These are phyloP conservation scores for Lordiphosa clarofinis DNA, from an alignment of 1,140 invertebrate species.

Conservation along the genomic window DNA sequence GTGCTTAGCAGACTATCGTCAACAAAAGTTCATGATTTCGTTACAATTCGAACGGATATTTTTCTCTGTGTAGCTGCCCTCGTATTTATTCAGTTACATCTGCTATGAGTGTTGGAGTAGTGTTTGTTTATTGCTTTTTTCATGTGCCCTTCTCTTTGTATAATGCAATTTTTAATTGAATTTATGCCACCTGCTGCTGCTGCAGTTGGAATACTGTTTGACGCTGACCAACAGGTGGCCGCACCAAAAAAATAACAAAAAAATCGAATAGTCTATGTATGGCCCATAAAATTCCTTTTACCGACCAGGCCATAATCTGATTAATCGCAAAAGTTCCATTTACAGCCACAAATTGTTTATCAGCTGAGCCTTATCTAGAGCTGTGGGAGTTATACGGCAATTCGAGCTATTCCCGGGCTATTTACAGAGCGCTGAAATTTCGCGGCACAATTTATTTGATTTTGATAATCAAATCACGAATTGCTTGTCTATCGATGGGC, in stretches of 20 bases:
- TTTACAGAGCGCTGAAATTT: conserved; percentile 32
- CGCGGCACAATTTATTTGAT: conserved; percentile 64
- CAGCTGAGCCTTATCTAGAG: conserved; percentile 36
- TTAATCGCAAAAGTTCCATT: conserved; percentile 50
- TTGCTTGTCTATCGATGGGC: conserved; percentile 62
- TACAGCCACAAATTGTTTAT: conserved; percentile 44
- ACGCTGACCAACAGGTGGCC: conserved; percentile 56
- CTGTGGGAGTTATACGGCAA: conserved; percentile 19
- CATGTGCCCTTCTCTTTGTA: conserved; percentile 4
- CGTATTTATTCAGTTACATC: conserved; percentile 7
- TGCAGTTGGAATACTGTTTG: conserved; percentile 4
- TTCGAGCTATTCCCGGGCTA: conserved; percentile 10
- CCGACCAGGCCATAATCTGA: conserved; percentile 55
- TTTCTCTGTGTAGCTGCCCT: no score
- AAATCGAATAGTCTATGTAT: conserved; percentile 23
- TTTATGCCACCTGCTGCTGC: conserved; percentile 53
- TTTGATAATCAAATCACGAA: conserved; percentile 70
- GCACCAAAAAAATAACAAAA: conserved; percentile 19
- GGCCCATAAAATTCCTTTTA: conserved; percentile 46
- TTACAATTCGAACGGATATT: no score
- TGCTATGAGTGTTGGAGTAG: background rate
- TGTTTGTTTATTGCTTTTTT: conserved; percentile 7
- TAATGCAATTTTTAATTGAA: conserved; percentile 69
- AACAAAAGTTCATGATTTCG: no score
- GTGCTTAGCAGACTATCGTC: no score